Evolutionary conservation across 2,797 vertebrate species (phyloP), one percentile per base, ranked within the genome.

Genomic region (Propithecus deckenii): DNA sequence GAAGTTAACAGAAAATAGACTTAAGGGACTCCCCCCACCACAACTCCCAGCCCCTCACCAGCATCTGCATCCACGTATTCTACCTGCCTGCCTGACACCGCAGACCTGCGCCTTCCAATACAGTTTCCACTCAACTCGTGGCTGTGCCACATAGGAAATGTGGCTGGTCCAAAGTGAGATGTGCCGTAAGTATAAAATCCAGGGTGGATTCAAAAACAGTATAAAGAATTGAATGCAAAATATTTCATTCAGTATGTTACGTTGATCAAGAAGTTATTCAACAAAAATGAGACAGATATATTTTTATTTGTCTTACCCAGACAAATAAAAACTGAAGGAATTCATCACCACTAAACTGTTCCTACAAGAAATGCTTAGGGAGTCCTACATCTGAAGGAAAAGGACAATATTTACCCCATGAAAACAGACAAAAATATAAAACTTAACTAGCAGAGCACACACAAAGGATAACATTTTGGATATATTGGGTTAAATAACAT

Each of bases 41-140:
- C 1, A n/a, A 18, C 7, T 12, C 41, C 13, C 17, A 28, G n/a
- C 20, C 11, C 9, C n/a, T 2, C 35, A 3, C 23, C 10, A 14
- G 15, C 12, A 25, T 25, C n/a, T n/a, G 9, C 5, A 28, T 9
- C 43, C 15, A 52, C 25, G 11, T 41, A 30, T n/a, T 35, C 20
- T 50, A 52, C 1, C 25, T n/a, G 32, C 7, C 4, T 25, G 20
- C 20, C 18, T 18, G 55, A 35, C 35, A 55, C 1, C 4, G 30
- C 4, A 43, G 6, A 4, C 5, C 10, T 35, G 4, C 2, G 8
- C 30, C 32, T 46, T 35, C 38, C 32, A 20, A 0, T 13, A 9
- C 8, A 18, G 17, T 9, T 32, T 10, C 50, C 9, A 11, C 5
- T 17, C 22, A 46, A 55, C 0, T 0, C 12, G 6, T 5, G 50